A percentile compares a stretch with the other conserved stretches of the same genome.
Conservation (phyloP, 2,113 vertebrate genomes). For the Sigmodon hispidus region DNA sequence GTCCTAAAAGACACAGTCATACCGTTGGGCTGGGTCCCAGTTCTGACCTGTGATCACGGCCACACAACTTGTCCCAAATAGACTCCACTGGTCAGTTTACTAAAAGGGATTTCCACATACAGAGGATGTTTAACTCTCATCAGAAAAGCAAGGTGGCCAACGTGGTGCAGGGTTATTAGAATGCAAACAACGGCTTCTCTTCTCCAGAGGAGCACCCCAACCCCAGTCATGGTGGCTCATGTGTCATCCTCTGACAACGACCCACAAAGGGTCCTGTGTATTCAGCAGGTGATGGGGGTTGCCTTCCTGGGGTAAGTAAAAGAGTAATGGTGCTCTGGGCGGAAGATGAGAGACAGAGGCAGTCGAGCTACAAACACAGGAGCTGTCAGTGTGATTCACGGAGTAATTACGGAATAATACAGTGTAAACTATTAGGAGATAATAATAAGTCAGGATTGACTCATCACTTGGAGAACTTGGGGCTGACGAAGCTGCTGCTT, state of each 20-base stretch:
- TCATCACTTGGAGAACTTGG: constrained; percentile 65
- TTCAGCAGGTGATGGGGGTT: constrained; percentile 60
- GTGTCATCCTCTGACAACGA: neutral
- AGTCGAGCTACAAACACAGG: constrained; percentile 47
- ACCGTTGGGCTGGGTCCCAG: neutral
- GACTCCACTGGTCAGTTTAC: neutral
- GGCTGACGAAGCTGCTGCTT: constrained; percentile 55
- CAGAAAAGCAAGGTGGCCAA: neutral
- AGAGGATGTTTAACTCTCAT: neutral
- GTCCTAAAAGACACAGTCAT: neutral
- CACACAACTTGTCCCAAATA: neutral
- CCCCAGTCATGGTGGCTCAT: neutral
- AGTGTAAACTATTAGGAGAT: constrained; percentile 78
- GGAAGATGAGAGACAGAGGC: constrained; percentile 65
- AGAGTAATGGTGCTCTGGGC: constrained; percentile 59
- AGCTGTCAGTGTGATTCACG: constrained; percentile 77
- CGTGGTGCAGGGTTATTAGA: neutral
- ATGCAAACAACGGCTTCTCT: constrained; percentile 39
- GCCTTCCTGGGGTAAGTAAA: constrained; percentile 16
- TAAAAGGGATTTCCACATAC: neutral
- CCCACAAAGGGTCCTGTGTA: constrained; percentile 25
- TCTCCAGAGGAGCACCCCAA: constrained; percentile 54
- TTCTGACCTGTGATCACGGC: neutral
- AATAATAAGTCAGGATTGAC: constrained; percentile 76
- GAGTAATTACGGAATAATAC: constrained; percentile 80